phyloP scores from a whole-genome alignment of 2,888 invertebrate species.

The Theodoxus fluviatilis region DNA sequence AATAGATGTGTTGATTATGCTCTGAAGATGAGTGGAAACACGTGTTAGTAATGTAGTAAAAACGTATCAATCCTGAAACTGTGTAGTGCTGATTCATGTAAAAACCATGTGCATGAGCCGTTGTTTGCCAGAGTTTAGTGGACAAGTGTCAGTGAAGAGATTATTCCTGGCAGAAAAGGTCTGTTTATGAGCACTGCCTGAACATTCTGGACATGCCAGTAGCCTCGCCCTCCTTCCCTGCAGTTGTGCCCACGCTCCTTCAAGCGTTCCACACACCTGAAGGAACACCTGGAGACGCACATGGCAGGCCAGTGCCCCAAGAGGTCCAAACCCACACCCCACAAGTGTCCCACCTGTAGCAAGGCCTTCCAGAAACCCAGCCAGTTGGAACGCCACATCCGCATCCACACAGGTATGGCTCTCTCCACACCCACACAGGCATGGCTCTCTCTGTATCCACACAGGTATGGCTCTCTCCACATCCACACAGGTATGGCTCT shows the following conservation, averaged over 20 bases:
- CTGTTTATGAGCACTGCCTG: too few relatives aligned
- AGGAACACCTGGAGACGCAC: slow-evolving; percentile 58
- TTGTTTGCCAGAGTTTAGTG: neutral
- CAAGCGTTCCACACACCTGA: slow-evolving; percentile 58
- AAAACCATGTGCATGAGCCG: neutral
- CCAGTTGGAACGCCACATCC: slow-evolving; percentile 72
- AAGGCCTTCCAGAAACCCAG: slow-evolving; percentile 78
- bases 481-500: too few relatives aligned
- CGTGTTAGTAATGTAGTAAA: too few relatives aligned
- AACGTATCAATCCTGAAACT: too few relatives aligned
- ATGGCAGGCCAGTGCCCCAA: slow-evolving; percentile 28
- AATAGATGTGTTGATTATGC: too few relatives aligned
- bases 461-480: too few relatives aligned
- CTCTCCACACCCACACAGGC: neutral
- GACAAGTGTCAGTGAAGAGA: too few relatives aligned
- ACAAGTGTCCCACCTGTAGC: slow-evolving; percentile 74
- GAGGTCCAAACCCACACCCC: slow-evolving; percentile 43
- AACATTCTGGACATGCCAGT: too few relatives aligned
- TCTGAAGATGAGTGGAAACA: too few relatives aligned
- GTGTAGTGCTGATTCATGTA: neutral
- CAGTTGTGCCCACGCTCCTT: slow-evolving; percentile 57
- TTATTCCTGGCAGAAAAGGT: too few relatives aligned
- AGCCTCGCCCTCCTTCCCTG: slow-evolving; percentile 20
- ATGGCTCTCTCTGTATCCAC: neutral
- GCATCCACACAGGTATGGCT: slow-evolving; percentile 61